Evolutionary conservation across 2,888 invertebrate genomes (phyloP).

Genomic region (Drosophila buzzatii): DNA sequence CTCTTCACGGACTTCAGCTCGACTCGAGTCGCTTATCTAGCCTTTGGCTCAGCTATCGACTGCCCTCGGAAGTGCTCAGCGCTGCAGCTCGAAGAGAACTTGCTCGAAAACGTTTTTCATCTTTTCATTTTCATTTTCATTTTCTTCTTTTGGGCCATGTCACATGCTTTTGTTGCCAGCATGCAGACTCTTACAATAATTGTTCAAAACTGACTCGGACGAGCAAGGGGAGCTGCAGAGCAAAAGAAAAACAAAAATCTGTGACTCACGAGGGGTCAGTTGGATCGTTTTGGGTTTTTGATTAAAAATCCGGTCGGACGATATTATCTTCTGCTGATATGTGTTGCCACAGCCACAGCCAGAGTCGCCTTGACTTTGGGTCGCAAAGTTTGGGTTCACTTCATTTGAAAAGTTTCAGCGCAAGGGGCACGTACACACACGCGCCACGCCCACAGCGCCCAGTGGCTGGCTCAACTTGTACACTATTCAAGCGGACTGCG

Average conservation of each 20-base stretch:
- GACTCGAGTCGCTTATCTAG: not conserved
- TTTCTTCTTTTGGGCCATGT: not conserved
- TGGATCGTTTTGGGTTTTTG: constrained; percentile 41
- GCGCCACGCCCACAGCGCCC: constrained; percentile 37
- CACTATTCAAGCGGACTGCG: constrained; percentile 51
- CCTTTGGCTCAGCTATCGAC: not conserved
- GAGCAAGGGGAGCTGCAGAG: not conserved
- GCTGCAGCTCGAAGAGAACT: not conserved
- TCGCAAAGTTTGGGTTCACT: constrained; percentile 52
- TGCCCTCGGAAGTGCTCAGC: not conserved
- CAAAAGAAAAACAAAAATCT: constrained; percentile 12
- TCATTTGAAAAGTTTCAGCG: constrained; percentile 59
- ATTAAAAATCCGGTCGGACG: constrained; percentile 53
- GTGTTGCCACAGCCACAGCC: constrained; percentile 11
- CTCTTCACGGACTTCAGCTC: not conserved
- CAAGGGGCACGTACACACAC: constrained; percentile 60
- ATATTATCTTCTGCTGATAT: constrained; percentile 60
- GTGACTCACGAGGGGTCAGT: constrained; percentile 16
- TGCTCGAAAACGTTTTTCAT: not conserved
- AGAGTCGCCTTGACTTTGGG: constrained; percentile 32
- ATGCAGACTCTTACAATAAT: constrained; percentile 3
- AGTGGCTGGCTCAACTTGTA: constrained; percentile 33
- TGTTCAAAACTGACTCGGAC: not conserved
- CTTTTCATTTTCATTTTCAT: not conserved
- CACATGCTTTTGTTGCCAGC: constrained; percentile 5